These are phyloP conservation scores for Ibycter americanus DNA, from an alignment of 2,797 vertebrate species.

Conservation along the genomic window DNA sequence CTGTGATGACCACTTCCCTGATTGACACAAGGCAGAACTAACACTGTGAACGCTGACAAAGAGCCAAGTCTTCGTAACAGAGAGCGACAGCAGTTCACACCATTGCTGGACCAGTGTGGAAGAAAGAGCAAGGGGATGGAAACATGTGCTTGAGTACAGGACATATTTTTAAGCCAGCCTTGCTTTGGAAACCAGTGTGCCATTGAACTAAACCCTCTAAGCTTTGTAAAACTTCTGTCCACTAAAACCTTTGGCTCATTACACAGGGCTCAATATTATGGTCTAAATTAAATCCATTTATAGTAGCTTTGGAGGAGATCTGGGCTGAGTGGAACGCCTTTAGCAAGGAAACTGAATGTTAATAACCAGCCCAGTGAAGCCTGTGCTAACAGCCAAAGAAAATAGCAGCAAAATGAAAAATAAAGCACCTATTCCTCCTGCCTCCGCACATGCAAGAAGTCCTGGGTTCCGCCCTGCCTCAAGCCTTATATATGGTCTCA, in stretches of 20 bases:
- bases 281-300: slow-evolving; percentile 24
- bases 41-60: not conserved
- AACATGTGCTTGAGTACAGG: not conserved
- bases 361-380: not conserved
- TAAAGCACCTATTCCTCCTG: not conserved
- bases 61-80: not conserved
- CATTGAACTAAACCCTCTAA: not conserved
- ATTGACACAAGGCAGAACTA: not conserved
- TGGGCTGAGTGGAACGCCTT: not conserved
- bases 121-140: not conserved
- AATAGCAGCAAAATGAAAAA: not conserved
- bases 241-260: not conserved
- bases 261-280: not conserved
- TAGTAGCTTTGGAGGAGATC: slow-evolving; percentile 17
- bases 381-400: not conserved
- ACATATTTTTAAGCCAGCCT: not conserved
- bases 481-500: not conserved
- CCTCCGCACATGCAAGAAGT: not conserved
- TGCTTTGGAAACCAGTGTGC: not conserved
- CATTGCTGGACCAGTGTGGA: not conserved
- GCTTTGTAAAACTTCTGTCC: not conserved
- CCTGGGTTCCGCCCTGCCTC: not conserved
- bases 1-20: not conserved
- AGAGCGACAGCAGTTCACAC: not conserved
- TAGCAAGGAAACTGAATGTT: not conserved